Evolutionary conservation across 2,888 invertebrate species (phyloP).

Genomic region (Gnatocerus cornutus): DNA sequence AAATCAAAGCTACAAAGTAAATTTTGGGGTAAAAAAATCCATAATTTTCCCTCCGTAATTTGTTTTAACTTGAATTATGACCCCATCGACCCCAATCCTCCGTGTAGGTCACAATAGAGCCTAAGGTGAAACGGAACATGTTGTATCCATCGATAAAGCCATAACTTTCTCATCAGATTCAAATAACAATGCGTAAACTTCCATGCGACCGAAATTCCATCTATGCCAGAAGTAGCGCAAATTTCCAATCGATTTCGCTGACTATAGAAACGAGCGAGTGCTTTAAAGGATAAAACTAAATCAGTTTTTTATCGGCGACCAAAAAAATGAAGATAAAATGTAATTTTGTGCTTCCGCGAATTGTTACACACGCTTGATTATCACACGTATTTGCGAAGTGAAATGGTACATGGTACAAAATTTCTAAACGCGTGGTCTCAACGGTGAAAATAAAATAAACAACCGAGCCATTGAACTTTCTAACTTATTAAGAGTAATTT

Average conservation of each 20-base stretch:
- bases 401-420: constrained; percentile 32
- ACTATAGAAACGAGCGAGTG: neutral
- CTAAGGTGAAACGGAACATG: constrained; percentile 41
- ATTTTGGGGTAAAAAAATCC: neutral
- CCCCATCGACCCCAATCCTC: constrained; percentile 18
- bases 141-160: constrained; percentile 16
- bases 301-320: too few relatives aligned
- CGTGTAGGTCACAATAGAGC: constrained; percentile 24
- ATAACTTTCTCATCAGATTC: constrained; percentile 40
- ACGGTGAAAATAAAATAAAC: constrained; percentile 39
- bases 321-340: too few relatives aligned
- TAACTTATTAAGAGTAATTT: constrained; percentile 29
- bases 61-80: neutral
- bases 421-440: constrained; percentile 28
- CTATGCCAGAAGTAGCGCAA: constrained; percentile 31
- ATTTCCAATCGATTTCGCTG: constrained; percentile 38
- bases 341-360: constrained; percentile 1
- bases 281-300: too few relatives aligned
- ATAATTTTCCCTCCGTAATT: neutral
- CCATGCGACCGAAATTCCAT: constrained; percentile 28
- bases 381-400: constrained; percentile 13
- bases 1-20: neutral
- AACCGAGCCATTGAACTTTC: constrained; percentile 37
- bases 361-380: neutral
- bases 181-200: constrained; percentile 27